A percentile compares a stretch with the other conserved stretches of the same genome.
These are phyloP conservation scores for Lysandra coridon DNA, from an alignment of 2,888 invertebrate species.

Conservation along the genomic window DNA sequence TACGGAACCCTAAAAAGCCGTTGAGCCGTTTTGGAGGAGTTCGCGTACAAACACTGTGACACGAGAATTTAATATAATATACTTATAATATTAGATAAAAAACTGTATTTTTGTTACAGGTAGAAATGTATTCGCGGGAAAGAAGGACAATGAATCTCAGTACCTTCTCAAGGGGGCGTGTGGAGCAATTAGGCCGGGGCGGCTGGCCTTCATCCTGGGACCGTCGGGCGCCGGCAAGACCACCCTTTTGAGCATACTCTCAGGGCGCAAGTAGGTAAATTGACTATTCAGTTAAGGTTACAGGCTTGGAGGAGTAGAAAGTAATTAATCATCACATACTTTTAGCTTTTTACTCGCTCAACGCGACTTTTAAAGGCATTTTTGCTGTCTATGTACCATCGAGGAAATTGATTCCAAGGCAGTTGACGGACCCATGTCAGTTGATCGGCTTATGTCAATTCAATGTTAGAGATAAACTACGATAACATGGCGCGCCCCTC, in stretches of 20 bases:
- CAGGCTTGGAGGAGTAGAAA: background rate
- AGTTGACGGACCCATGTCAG: no score
- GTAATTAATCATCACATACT: no score
- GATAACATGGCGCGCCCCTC: no score
- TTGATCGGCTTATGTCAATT: no score
- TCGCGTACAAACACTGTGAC: no score
- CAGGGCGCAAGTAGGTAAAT: conserved; percentile 83
- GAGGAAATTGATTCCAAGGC: no score
- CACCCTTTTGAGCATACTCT: conserved; percentile 86
- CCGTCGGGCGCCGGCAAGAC: conserved; percentile 90
- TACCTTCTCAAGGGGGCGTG: conserved; percentile 78
- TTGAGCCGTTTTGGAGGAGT: background rate
- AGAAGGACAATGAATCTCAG: conserved; percentile 43
- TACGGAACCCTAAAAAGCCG: no score
- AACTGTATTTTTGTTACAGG: conserved; percentile 42
- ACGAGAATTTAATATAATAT: background rate
- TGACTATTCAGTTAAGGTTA: background rate
- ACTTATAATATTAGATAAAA: background rate
- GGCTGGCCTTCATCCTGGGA: conserved; percentile 83
- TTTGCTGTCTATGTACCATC: no score
- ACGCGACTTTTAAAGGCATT: no score
- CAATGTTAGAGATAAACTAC: no score
- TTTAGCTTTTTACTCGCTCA: no score
- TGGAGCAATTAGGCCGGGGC: conserved; percentile 82
- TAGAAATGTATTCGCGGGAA: conserved; percentile 41